These are phyloP conservation scores for Phenganax stokvisi DNA, from an alignment of 92 coral and sea anemone species.

Conservation along the genomic window DNA sequence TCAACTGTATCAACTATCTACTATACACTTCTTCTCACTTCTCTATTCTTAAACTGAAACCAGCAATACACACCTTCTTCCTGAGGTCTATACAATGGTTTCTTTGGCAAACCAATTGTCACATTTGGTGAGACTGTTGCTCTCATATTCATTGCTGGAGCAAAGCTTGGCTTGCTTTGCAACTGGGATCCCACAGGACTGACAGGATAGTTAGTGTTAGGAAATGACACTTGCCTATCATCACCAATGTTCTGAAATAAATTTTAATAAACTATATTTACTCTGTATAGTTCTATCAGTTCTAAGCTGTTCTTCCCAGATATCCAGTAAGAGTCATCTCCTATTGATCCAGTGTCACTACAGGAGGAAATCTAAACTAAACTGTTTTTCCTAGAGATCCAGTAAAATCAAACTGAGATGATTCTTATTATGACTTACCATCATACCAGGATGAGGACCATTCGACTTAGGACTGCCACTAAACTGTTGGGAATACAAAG, in stretches of 20 bases:
- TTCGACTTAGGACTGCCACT: constrained; percentile 33
- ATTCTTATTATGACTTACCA: constrained; percentile 3
- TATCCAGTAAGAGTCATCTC: too few relatives aligned
- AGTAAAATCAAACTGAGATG: neutral
- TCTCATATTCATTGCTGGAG: constrained; percentile 20
- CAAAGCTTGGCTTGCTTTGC: constrained; percentile 7
- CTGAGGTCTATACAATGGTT: constrained; percentile 5
- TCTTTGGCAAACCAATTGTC: constrained; percentile 33
- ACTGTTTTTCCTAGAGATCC: too few relatives aligned
- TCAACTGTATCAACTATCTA: too few relatives aligned
- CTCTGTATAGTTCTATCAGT: too few relatives aligned
- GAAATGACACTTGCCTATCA: constrained; percentile 14
- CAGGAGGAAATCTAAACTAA: too few relatives aligned
- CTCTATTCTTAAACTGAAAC: neutral
- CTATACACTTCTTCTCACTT: too few relatives aligned
- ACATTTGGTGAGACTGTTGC: constrained; percentile 37
- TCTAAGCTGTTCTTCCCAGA: too few relatives aligned
- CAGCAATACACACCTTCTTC: constrained; percentile 25
- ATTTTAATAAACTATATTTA: too few relatives aligned
- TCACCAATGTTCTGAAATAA: neutral
- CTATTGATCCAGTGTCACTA: too few relatives aligned
- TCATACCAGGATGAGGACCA: constrained; percentile 27
- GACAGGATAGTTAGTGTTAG: constrained; percentile 8
- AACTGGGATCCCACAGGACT: constrained; percentile 37
- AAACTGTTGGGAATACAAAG: constrained; percentile 51